A percentile compares a stretch with the other conserved stretches of the same genome.
phyloP scores from a whole-genome alignment of 2,888 invertebrate species.

The Dasypolia templi region DNA sequence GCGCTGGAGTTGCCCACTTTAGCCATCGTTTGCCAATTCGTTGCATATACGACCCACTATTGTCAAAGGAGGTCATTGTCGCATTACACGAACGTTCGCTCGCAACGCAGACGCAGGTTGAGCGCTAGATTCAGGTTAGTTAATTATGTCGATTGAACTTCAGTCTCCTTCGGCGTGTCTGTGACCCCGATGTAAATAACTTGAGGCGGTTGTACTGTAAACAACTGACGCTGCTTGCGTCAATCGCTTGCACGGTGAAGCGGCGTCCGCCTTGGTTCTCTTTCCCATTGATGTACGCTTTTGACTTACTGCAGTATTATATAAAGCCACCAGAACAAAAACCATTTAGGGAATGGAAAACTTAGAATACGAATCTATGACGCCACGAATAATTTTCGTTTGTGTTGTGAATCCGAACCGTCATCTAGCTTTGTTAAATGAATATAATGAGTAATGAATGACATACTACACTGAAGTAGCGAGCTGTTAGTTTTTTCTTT shows the following conservation, averaged over 20 bases:
- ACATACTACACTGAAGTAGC: constrained; percentile 26
- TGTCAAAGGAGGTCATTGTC: constrained; percentile 89
- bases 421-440: constrained; percentile 43
- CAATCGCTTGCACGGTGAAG: constrained; percentile 80
- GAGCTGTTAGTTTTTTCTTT: constrained; percentile 17
- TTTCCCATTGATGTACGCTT: constrained; percentile 77
- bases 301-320: constrained; percentile 76
- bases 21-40: constrained; percentile 80
- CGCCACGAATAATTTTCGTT: constrained; percentile 62
- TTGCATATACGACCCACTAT: constrained; percentile 89
- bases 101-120: constrained; percentile 60
- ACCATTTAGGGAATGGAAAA: constrained; percentile 70
- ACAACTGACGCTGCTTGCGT: constrained; percentile 88
- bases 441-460: constrained; percentile 12
- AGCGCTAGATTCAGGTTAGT: constrained; percentile 80
- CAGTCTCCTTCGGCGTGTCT: constrained; percentile 88
- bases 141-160: constrained; percentile 87
- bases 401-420: constrained; percentile 53
- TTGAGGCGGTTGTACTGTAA: constrained; percentile 88
- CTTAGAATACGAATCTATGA: constrained; percentile 68
- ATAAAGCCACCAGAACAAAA: constrained; percentile 73
- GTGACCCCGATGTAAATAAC: constrained; percentile 91
- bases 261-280: constrained; percentile 58
- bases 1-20: constrained; percentile 83
- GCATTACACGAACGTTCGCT: constrained; percentile 78